These are phyloP conservation scores for Caenorhabditis inopinata DNA, from an alignment of 1,140 invertebrate genomes.

Conservation along the genomic window DNA sequence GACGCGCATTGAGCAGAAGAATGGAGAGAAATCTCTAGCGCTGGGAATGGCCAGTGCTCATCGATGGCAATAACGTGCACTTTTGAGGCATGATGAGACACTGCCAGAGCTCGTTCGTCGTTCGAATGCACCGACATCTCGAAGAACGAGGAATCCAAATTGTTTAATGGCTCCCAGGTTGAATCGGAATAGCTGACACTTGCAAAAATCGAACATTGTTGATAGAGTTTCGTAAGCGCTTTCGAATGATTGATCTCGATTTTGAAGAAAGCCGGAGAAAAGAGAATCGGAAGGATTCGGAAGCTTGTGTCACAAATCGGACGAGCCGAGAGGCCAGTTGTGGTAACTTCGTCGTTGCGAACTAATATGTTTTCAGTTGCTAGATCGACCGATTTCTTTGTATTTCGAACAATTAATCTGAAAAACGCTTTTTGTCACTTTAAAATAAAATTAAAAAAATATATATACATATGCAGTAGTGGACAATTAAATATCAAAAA, in stretches of 20 bases:
- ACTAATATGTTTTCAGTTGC: neutral
- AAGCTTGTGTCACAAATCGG: constrained; percentile 1
- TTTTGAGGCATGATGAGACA: constrained; percentile 37
- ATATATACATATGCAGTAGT: no score
- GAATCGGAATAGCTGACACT: constrained; percentile 38
- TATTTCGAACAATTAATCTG: neutral
- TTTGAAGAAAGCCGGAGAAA: constrained; percentile 17
- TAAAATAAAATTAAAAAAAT: no score
- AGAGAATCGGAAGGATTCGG: constrained; percentile 7
- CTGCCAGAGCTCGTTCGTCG: constrained; percentile 35
- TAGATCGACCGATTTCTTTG: neutral
- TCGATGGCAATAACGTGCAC: constrained; percentile 28
- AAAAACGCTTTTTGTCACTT: neutral
- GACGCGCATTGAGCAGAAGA: neutral
- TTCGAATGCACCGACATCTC: constrained; percentile 17
- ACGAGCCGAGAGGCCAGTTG: neutral
- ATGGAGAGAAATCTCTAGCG: constrained; percentile 2
- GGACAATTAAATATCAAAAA: no score
- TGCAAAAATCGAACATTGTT: constrained; percentile 40
- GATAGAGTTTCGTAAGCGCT: neutral
- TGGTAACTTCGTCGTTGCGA: constrained; percentile 3
- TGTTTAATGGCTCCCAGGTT: constrained; percentile 27
- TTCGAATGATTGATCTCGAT: neutral
- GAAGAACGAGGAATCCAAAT: constrained; percentile 20
- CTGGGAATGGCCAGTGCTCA: neutral